Evolutionary conservation across 2,888 invertebrate genomes (phyloP).

Genomic region (Slavum lentiscoides): DNA sequence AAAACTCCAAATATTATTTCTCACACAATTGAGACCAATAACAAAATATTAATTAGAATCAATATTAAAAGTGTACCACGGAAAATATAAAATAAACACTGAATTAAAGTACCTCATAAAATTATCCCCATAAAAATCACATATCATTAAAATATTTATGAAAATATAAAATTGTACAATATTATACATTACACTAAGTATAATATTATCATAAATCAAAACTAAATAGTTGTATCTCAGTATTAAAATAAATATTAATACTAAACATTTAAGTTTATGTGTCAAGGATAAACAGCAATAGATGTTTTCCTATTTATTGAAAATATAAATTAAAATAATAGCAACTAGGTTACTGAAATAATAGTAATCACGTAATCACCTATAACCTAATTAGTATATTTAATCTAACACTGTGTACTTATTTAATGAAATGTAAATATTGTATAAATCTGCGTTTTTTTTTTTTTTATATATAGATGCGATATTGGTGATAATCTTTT

Average conservation of each 20-base stretch:
- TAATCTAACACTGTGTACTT: slow-evolving; percentile 15
- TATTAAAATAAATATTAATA: slow-evolving; percentile 37
- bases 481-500: not conserved
- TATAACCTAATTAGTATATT: slow-evolving; percentile 40
- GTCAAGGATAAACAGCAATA: slow-evolving; percentile 15
- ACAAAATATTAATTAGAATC: slow-evolving; percentile 4
- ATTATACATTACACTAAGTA: slow-evolving; percentile 32
- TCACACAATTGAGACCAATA: not conserved
- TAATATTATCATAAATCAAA: slow-evolving; percentile 27
- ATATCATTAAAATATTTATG: slow-evolving; percentile 15
- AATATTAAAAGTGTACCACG: not conserved
- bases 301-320: slow-evolving; percentile 6
- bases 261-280: slow-evolving; percentile 18
- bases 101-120: not conserved
- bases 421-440: not conserved
- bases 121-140: slow-evolving; percentile 14
- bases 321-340: slow-evolving; percentile 28
- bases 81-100: slow-evolving; percentile 5
- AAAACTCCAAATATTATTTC: slow-evolving; percentile 10
- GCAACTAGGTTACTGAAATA: slow-evolving; percentile 28
- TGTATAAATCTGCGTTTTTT: not conserved
- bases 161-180: slow-evolving; percentile 35
- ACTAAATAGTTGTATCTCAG: slow-evolving; percentile 26
- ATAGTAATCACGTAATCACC: slow-evolving; percentile 37
- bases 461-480: not conserved